phyloP scores from a whole-genome alignment of 2,113 vertebrate species.

The Cranoglanis bouderius region DNA sequence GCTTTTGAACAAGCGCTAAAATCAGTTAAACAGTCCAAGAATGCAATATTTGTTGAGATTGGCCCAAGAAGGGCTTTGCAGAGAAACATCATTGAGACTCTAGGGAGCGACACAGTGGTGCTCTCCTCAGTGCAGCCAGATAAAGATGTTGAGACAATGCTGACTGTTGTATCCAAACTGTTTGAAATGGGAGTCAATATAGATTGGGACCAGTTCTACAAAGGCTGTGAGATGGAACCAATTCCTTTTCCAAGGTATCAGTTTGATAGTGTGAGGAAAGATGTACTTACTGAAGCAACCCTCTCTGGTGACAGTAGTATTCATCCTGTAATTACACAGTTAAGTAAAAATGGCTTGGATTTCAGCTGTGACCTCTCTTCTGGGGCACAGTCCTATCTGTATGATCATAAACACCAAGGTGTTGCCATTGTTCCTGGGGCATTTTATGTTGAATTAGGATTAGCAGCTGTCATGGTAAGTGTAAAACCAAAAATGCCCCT shows the following conservation, averaged over 20 bases:
- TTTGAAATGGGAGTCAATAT: slow-evolving; percentile 80
- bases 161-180: slow-evolving; percentile 70
- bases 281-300: slow-evolving; percentile 60
- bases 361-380: slow-evolving; percentile 70
- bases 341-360: slow-evolving; percentile 55
- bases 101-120: slow-evolving; percentile 72
- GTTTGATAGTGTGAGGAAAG: slow-evolving; percentile 75
- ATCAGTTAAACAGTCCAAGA: slow-evolving; percentile 57
- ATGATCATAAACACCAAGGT: slow-evolving; percentile 80
- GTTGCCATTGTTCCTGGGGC: slow-evolving; percentile 77
- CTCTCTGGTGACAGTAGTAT: slow-evolving; percentile 37
- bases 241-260: slow-evolving; percentile 77
- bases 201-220: slow-evolving; percentile 77
- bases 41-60: slow-evolving; percentile 82
- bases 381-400: slow-evolving; percentile 67
- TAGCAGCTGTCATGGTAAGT: slow-evolving; percentile 72
- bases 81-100: slow-evolving; percentile 78
- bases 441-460: slow-evolving; percentile 79
- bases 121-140: slow-evolving; percentile 72
- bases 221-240: slow-evolving; percentile 72
- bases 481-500: slow-evolving; percentile 70
- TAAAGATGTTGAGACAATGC: slow-evolving; percentile 71
- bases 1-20: slow-evolving; percentile 75
- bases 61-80: slow-evolving; percentile 77
- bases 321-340: slow-evolving; percentile 65